Evolutionary conservation across 2,113 vertebrate species (phyloP).

Genomic region (Pedionomus torquatus): DNA sequence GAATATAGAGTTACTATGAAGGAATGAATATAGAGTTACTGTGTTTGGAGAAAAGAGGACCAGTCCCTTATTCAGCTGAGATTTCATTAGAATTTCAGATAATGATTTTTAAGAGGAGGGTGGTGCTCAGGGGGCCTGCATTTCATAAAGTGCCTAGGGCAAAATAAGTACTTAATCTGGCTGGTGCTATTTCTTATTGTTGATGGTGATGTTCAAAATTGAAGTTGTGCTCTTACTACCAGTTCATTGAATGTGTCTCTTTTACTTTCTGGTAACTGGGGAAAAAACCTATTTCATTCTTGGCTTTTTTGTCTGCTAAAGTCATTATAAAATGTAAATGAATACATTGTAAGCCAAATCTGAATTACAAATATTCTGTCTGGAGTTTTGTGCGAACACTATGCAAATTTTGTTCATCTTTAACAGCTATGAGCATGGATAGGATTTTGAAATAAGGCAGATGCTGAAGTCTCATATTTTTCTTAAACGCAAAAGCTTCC

Average conservation of each 20-base stretch:
- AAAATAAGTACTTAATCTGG: slow-evolving; percentile 38
- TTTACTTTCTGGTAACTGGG: slow-evolving; percentile 12
- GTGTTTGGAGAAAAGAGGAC: neutral
- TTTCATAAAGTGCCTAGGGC: neutral
- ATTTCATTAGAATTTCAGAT: slow-evolving; percentile 43
- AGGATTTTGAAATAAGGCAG: slow-evolving; percentile 1
- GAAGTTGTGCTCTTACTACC: neutral
- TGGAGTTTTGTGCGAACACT: slow-evolving; percentile 13
- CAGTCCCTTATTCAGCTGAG: neutral
- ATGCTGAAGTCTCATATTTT: neutral
- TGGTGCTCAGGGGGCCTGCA: neutral
- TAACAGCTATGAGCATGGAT: slow-evolving; percentile 7
- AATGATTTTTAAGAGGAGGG: neutral
- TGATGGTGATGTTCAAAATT: slow-evolving; percentile 17
- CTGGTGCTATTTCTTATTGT: slow-evolving; percentile 33
- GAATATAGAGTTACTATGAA: neutral
- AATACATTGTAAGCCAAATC: slow-evolving; percentile 46
- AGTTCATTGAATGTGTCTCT: neutral
- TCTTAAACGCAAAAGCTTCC: neutral
- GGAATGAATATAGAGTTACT: neutral
- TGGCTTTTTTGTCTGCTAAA: slow-evolving; percentile 24
- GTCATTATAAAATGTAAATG: slow-evolving; percentile 69
- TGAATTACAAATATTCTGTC: slow-evolving; percentile 63
- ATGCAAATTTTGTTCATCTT: slow-evolving; percentile 50
- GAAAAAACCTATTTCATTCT: slow-evolving; percentile 1